Evolutionary conservation across 2,888 invertebrate species (phyloP), one percentile per base, ranked within the genome.

Genomic region (Neoaliturus tenellus): DNA sequence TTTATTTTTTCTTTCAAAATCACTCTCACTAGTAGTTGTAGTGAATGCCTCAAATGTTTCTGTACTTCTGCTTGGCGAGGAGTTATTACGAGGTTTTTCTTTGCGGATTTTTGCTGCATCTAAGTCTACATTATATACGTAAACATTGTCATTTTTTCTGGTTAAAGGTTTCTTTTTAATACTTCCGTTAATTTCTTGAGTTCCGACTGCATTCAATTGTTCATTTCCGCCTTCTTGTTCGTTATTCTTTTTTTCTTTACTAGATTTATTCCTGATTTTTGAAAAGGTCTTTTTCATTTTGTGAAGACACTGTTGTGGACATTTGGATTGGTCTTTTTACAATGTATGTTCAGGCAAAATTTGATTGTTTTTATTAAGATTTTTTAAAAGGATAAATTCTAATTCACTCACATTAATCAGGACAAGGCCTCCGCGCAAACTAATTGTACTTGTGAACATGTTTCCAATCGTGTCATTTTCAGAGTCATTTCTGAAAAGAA

Each of bases 401-500:
- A 44, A 44, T 6, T 14, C 10, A 44, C 23, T 51, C 51, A 51
- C 51, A 6, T 51, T 23, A 23, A 23, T 51, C 51, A 20, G 23
- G 51, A 23, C 44, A 44, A 8, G 44, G 44, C 44, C 17, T 44
- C 44, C 44, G 1, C 20, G 51, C 51, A 51, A 12, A 20, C n/a
- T 2, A 20, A 3, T 23, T 20, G 51, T 51, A 10, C 51, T 51
- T 23, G 51, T 6, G 20, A 51, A 31, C 1, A 31, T 31, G 8
- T 28, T 31, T 62, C 31, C 62, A 17, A 14, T 62, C 17, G 62
- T 62, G 25, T 62, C 62, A 14, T 62, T 62, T 62, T 62, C 62
- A 62, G 62, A 62, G 62, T 62, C 28, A 28, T 62, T 31, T 62
- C 62, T 62, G 62, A 14, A 62, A 62, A 62, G 25, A 62, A 62